Evolutionary conservation across 2,888 invertebrate genomes (phyloP).

Genomic region (Cotesia congregata): DNA sequence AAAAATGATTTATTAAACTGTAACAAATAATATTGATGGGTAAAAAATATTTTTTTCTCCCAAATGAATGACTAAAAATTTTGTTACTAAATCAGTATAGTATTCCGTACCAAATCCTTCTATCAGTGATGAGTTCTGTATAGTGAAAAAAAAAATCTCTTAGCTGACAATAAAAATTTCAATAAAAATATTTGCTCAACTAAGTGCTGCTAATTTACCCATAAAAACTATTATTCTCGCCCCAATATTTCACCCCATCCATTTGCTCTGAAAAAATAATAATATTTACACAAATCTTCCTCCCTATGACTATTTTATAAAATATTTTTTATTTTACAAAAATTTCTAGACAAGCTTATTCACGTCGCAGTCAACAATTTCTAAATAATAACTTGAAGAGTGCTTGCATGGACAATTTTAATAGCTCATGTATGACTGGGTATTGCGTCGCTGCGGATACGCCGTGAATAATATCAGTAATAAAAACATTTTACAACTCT

Average conservation of each 20-base stretch:
- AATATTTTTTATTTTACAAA: background rate
- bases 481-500: conserved; percentile 35
- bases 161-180: too few species aligned
- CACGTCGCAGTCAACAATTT: conserved; percentile 20
- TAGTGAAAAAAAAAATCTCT: too few species aligned
- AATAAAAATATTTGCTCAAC: conserved; percentile 49
- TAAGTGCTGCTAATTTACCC: conserved; percentile 55
- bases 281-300: background rate
- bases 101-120: too few species aligned
- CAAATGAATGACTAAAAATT: too few species aligned
- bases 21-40: too few species aligned
- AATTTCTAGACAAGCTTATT: background rate
- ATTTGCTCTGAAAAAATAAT: conserved; percentile 48
- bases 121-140: too few species aligned
- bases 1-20: too few species aligned
- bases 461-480: background rate
- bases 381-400: too few species aligned
- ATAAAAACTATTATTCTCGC: conserved; percentile 34
- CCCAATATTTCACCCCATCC: conserved; percentile 7
- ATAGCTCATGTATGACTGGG: conserved; percentile 50
- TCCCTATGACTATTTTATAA: background rate
- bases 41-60: too few species aligned
- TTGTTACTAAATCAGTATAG: too few species aligned
- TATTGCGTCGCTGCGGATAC: conserved; percentile 6
- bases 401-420: conserved; percentile 51